A percentile compares a stretch with the other conserved stretches of the same genome.
Conservation (phyloP, 2,797 vertebrate species). For the Corythornis leucogaster region DNA sequence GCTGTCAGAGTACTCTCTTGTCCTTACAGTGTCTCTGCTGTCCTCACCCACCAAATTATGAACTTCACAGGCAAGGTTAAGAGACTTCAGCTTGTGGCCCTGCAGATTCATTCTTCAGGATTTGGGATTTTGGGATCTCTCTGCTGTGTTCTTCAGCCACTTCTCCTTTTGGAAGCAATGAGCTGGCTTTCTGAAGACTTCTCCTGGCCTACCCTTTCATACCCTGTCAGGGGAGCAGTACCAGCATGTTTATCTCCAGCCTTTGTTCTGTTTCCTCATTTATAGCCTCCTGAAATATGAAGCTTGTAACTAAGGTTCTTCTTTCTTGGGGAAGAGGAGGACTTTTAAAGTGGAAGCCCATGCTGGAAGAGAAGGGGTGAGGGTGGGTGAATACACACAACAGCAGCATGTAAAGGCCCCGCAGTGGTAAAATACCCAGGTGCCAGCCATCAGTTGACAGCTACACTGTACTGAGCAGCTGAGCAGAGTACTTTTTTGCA, state of each 20-base stretch:
- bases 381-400: not conserved
- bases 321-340: not conserved
- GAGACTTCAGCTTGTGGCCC: not conserved
- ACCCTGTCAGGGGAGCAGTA: not conserved
- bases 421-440: not conserved
- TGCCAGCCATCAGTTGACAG: not conserved
- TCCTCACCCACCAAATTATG: not conserved
- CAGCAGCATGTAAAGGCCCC: not conserved
- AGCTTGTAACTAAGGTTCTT: not conserved
- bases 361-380: not conserved
- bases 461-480: not conserved
- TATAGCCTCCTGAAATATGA: not conserved
- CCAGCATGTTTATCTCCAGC: not conserved
- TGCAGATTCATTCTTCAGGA: not conserved
- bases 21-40: fast-evolving
- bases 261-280: not conserved
- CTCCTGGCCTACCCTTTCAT: not conserved
- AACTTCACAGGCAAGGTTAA: not conserved
- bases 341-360: not conserved
- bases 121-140: not conserved
- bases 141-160: not conserved
- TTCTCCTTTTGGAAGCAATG: not conserved
- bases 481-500: not conserved
- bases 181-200: not conserved
- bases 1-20: not conserved